phyloP scores from a whole-genome alignment of 1,140 invertebrate genomes.

The Drosophila navojoa region DNA sequence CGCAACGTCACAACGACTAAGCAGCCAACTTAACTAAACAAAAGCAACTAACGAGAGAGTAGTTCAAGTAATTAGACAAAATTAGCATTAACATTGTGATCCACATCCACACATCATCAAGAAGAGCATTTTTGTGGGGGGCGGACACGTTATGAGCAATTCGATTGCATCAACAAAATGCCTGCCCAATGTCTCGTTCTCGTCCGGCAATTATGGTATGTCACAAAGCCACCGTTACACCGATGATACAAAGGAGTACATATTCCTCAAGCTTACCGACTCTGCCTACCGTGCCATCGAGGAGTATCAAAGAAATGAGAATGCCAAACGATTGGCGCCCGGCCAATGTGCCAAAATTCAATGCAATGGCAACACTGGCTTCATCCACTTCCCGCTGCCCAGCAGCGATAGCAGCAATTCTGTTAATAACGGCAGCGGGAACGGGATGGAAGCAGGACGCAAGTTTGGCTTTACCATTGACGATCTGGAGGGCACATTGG shows the following conservation, averaged over 20 bases:
- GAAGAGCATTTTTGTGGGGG: slow-evolving; percentile 43
- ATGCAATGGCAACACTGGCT: slow-evolving; percentile 71
- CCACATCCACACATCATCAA: slow-evolving; percentile 8
- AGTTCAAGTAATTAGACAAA: slow-evolving; percentile 11
- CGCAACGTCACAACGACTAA: slow-evolving; percentile 32
- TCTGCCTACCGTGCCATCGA: slow-evolving; percentile 95
- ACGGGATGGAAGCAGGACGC: slow-evolving; percentile 54
- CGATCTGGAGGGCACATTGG: slow-evolving; percentile 88
- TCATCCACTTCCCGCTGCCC: slow-evolving; percentile 81
- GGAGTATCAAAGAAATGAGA: slow-evolving; percentile 92
- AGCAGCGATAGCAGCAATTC: slow-evolving; percentile 41
- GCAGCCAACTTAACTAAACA: slow-evolving; percentile 22
- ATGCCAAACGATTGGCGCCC: slow-evolving; percentile 86
- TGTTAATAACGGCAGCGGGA: slow-evolving; percentile 35
- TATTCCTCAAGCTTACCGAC: slow-evolving; percentile 97
- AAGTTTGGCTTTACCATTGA: slow-evolving; percentile 81
- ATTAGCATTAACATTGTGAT: slow-evolving; percentile 27
- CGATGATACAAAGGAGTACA: slow-evolving; percentile 93
- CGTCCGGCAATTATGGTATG: slow-evolving; percentile 95
- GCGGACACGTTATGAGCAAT: slow-evolving; percentile 84
- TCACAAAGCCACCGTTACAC: slow-evolving; percentile 90
- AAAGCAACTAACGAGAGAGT: slow-evolving; percentile 13
- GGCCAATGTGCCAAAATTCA: slow-evolving; percentile 75
- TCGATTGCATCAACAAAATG: slow-evolving; percentile 88
- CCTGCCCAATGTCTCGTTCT: slow-evolving; percentile 93